Conservation (phyloP, 2,888 invertebrate genomes). For the Synanthedon tipuliformis region DNA sequence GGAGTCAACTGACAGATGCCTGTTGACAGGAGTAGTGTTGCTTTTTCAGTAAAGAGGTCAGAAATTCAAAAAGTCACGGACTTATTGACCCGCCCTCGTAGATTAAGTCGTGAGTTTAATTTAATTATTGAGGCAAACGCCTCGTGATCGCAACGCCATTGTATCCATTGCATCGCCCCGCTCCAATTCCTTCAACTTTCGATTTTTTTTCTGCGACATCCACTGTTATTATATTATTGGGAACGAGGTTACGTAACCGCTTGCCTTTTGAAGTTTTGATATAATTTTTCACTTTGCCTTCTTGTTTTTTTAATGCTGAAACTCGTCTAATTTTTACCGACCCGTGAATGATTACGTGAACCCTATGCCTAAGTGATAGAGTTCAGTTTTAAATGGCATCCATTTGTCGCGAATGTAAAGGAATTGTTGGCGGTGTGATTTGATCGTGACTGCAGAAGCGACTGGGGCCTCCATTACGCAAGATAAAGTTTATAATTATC, state of each 20-base stretch:
- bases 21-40: no score
- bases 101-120: not conserved
- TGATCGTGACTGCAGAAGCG: conserved; percentile 64
- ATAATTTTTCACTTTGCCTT: conserved; percentile 53
- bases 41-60: no score
- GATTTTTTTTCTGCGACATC: conserved; percentile 56
- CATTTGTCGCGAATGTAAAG: conserved; percentile 9
- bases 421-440: conserved; percentile 26
- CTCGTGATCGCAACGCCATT: conserved; percentile 52
- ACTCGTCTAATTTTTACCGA: no score
- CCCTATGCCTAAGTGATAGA: not conserved
- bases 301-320: conserved; percentile 19
- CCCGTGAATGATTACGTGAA: no score
- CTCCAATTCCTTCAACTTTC: conserved; percentile 44
- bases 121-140: conserved; percentile 13
- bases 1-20: no score
- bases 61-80: no score
- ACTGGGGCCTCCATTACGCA: conserved; percentile 50
- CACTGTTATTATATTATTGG: conserved; percentile 52
- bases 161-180: conserved; percentile 59
- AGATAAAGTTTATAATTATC: conserved; percentile 53
- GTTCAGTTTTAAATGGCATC: not conserved
- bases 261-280: conserved; percentile 62
- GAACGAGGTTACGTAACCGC: conserved; percentile 64
- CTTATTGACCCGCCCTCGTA: no score